These are phyloP conservation scores for cat (Felis catus) DNA, from an alignment of 2,113 vertebrate species.

Conservation along the genomic window DNA sequence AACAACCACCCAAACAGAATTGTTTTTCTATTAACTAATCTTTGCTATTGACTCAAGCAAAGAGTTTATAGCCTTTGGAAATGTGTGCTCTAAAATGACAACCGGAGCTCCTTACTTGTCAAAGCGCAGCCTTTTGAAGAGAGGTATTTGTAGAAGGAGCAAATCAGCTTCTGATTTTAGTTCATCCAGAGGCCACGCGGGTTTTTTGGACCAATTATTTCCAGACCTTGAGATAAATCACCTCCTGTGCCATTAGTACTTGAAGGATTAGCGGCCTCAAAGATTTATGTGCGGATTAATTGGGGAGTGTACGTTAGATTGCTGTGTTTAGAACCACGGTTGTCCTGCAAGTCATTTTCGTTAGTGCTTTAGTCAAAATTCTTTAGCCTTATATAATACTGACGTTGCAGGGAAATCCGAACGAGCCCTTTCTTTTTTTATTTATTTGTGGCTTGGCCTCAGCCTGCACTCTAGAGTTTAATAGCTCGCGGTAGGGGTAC, in stretches of 20 bases:
- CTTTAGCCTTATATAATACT: slow-evolving; percentile 88
- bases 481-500: not conserved
- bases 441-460: not conserved
- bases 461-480: slow-evolving; percentile 19
- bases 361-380: slow-evolving; percentile 92
- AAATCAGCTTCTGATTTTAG: slow-evolving; percentile 67
- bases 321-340: slow-evolving; percentile 88
- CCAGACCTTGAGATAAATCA: slow-evolving; percentile 80
- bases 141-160: slow-evolving; percentile 12
- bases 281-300: slow-evolving; percentile 89
- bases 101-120: not conserved
- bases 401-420: slow-evolving; percentile 84
- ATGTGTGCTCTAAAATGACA: not conserved
- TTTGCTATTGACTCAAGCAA: not conserved
- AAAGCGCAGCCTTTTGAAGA: slow-evolving; percentile 23
- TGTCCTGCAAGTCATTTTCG: slow-evolving; percentile 90
- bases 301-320: slow-evolving; percentile 82
- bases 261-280: slow-evolving; percentile 86
- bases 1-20: not conserved
- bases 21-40: not conserved
- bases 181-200: slow-evolving; percentile 46
- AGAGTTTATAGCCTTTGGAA: not conserved
- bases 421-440: slow-evolving; percentile 73
- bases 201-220: slow-evolving; percentile 76
- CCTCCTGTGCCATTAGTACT: slow-evolving; percentile 82